Conservation (phyloP, 2,888 invertebrate genomes). For the Amphipyra berbera region DNA sequence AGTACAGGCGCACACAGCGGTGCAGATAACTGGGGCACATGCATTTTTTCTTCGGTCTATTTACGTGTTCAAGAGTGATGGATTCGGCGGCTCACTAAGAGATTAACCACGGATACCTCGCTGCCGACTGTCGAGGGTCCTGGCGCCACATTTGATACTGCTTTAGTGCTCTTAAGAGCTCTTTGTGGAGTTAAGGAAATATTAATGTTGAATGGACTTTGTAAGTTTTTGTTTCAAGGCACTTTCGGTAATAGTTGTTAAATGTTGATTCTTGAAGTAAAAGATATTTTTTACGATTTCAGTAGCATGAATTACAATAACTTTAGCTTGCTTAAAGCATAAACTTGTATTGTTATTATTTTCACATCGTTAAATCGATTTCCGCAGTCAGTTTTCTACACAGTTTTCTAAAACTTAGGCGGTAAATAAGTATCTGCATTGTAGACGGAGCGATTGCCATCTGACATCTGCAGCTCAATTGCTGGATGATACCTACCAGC, state of each 20-base stretch:
- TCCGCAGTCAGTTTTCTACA: too few relatives aligned
- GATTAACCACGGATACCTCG: constrained; percentile 62
- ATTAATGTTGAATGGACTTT: constrained; percentile 35
- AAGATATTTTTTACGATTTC: background rate
- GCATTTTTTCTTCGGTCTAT: constrained; percentile 81
- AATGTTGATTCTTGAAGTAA: background rate
- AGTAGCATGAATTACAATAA: too few relatives aligned
- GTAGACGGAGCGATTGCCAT: too few relatives aligned
- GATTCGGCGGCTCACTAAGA: constrained; percentile 73
- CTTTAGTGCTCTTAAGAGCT: constrained; percentile 59
- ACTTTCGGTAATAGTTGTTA: constrained; percentile 26
- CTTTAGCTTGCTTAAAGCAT: too few relatives aligned
- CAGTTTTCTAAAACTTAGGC: too few relatives aligned
- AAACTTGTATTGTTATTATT: too few relatives aligned
- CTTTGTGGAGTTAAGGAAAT: constrained; percentile 54
- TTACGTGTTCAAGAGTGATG: constrained; percentile 71
- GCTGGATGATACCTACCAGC: too few relatives aligned
- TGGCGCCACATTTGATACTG: constrained; percentile 77
- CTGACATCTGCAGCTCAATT: too few relatives aligned
- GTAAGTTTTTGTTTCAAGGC: constrained; percentile 30
- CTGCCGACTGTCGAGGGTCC: constrained; percentile 64
- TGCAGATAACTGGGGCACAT: constrained; percentile 76
- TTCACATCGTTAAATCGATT: too few relatives aligned
- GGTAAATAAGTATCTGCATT: too few relatives aligned
- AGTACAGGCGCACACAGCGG: constrained; percentile 47